phyloP scores from a whole-genome alignment of 2,113 vertebrate species.

The Mola mola region DNA sequence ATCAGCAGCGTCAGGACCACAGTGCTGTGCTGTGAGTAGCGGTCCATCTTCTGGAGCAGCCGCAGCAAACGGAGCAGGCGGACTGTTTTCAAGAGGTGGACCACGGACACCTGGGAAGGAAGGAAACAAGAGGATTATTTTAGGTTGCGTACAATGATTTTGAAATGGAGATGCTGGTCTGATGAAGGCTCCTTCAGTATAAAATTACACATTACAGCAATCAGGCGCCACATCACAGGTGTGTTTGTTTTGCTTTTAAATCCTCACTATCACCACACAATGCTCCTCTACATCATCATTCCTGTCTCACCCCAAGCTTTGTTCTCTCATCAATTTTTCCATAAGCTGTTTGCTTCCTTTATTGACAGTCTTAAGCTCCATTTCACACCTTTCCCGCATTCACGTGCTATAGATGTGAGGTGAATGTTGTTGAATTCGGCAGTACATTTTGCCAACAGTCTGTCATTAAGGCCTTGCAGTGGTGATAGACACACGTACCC shows the following conservation, averaged over 20 bases:
- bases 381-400: constrained; percentile 7
- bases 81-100: constrained; percentile 95
- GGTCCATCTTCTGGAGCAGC: constrained; percentile 97
- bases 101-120: constrained; percentile 89
- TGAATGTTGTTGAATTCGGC: constrained; percentile 47
- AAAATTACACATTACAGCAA: constrained; percentile 45
- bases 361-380: neutral
- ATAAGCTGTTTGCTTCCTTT: neutral
- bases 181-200: constrained; percentile 40
- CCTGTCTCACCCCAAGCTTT: neutral
- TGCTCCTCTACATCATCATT: neutral
- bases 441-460: no score
- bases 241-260: constrained; percentile 20
- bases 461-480: constrained; percentile 37
- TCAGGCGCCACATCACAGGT: constrained; percentile 14
- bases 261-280: neutral
- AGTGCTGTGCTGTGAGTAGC: constrained; percentile 97
- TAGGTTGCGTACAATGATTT: neutral
- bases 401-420: constrained; percentile 11
- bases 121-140: neutral
- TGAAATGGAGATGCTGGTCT: constrained; percentile 7
- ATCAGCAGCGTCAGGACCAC: constrained; percentile 96
- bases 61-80: constrained; percentile 91
- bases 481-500: neutral
- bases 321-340: neutral